Evolutionary conservation across 2,113 vertebrate species (phyloP).

Genomic region (Entelurus aequoreus): DNA sequence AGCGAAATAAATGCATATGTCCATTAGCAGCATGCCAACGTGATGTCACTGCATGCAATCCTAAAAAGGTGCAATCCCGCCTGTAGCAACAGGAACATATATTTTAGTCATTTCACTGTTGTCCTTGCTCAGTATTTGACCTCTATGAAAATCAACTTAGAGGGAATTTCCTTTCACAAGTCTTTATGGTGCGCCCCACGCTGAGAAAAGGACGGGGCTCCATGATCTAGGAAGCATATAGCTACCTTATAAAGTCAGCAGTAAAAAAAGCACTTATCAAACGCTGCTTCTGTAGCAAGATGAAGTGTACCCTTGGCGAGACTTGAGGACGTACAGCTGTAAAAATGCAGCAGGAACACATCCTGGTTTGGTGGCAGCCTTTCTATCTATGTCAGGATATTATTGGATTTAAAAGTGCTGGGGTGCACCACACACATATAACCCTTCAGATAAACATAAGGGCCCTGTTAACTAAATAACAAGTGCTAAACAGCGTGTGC

Average conservation of each 20-base stretch:
- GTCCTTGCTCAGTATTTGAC: slow-evolving; percentile 59
- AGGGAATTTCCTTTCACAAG: slow-evolving; percentile 45
- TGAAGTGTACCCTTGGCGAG: slow-evolving; percentile 37
- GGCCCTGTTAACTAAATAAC: no score
- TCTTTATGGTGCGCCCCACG: slow-evolving; percentile 45
- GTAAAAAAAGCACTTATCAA: slow-evolving; percentile 31
- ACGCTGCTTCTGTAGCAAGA: slow-evolving; percentile 23
- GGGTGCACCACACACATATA: slow-evolving; percentile 12
- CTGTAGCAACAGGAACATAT: slow-evolving; percentile 25
- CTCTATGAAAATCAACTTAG: slow-evolving; percentile 51
- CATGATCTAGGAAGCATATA: slow-evolving; percentile 14
- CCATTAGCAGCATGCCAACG: not conserved
- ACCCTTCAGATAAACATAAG: slow-evolving; percentile 1
- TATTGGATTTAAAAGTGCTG: slow-evolving; percentile 32
- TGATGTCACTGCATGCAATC: slow-evolving; percentile 39
- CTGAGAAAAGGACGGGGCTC: slow-evolving; percentile 14
- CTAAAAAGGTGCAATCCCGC: slow-evolving; percentile 37
- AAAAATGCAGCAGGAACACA: slow-evolving; percentile 57
- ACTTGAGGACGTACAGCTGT: slow-evolving; percentile 28
- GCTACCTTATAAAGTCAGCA: slow-evolving; percentile 43
- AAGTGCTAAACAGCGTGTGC: no score
- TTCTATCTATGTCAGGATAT: slow-evolving; percentile 13
- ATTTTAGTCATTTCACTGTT: slow-evolving; percentile 49
- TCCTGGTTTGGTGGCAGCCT: slow-evolving; percentile 26
- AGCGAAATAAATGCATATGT: slow-evolving; percentile 32